Conservation (phyloP, 2,888 invertebrate genomes). For the Callyntrura guangdongensis region DNA sequence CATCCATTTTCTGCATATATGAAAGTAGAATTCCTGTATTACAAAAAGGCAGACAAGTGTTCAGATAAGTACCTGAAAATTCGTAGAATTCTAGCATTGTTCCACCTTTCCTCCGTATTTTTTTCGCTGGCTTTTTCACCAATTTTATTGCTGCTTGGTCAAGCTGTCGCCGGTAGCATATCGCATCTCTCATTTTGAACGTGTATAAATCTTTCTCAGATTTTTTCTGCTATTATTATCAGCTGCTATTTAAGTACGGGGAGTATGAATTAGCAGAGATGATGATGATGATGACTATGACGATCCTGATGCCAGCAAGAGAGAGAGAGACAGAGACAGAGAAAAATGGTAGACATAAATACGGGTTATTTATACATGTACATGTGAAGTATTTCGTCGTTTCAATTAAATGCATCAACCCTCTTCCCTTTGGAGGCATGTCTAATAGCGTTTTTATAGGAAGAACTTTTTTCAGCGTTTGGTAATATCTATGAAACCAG, state of each 20-base stretch:
- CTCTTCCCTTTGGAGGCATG: neutral
- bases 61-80: constrained; percentile 78
- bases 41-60: constrained; percentile 52
- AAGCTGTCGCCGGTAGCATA: constrained; percentile 79
- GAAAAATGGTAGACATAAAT: neutral
- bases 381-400: constrained; percentile 55
- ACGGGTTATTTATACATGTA: constrained; percentile 12
- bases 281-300: neutral
- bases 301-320: neutral
- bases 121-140: constrained; percentile 33
- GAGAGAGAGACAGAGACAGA: neutral
- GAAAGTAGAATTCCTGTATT: neutral
- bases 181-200: constrained; percentile 55
- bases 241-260: constrained; percentile 65
- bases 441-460: no score
- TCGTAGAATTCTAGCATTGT: constrained; percentile 78
- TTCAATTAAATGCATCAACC: constrained; percentile 60
- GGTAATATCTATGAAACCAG: constrained; percentile 11
- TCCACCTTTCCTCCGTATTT: constrained; percentile 67
- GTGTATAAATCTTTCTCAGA: constrained; percentile 66
- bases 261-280: neutral
- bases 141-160: constrained; percentile 70
- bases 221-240: constrained; percentile 69
- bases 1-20: neutral
- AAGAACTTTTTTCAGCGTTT: no score